These are phyloP conservation scores for Petrocephalus schoutedeni DNA, from an alignment of 2,797 vertebrate species.

Conservation along the genomic window DNA sequence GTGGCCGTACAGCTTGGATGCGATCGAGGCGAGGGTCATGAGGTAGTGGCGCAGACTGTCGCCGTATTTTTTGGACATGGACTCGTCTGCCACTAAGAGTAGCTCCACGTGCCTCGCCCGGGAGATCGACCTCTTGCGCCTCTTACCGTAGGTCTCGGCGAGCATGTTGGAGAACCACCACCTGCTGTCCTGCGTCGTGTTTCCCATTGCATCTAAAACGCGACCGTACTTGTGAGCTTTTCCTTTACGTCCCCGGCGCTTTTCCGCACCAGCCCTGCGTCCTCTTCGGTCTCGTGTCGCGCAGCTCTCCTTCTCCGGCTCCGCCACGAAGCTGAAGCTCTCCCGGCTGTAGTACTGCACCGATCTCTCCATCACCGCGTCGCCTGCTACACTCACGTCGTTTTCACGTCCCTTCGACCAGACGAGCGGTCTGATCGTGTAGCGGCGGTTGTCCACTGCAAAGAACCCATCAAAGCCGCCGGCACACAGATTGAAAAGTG, in stretches of 20 bases:
- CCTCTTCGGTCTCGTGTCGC: constrained; percentile 50
- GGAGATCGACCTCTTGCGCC: constrained; percentile 74
- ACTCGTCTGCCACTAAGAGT: constrained; percentile 85
- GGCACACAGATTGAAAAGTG: constrained; percentile 79
- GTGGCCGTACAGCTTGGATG: constrained; percentile 87
- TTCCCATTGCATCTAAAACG: not conserved
- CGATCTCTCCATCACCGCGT: constrained; percentile 57
- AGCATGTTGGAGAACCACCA: constrained; percentile 29
- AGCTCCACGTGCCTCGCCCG: constrained; percentile 90
- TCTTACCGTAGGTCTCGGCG: constrained; percentile 27
- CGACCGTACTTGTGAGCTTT: not conserved
- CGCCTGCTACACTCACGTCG: constrained; percentile 60
- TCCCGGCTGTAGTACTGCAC: constrained; percentile 70
- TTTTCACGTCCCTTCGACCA: constrained; percentile 48
- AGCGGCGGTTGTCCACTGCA: constrained; percentile 75
- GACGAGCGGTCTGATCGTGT: constrained; percentile 72
- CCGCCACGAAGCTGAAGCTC: constrained; percentile 63
- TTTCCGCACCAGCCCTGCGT: constrained; percentile 36
- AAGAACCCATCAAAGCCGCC: constrained; percentile 85
- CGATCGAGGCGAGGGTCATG: constrained; percentile 87
- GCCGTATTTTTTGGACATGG: constrained; percentile 86
- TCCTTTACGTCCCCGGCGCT: constrained; percentile 23
- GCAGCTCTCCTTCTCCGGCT: constrained; percentile 44
- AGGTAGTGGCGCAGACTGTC: constrained; percentile 87
- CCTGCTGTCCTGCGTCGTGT: constrained; percentile 32